Evolutionary conservation across 2,797 vertebrate species (phyloP).

Genomic region (Chaetophractus vellerosus): DNA sequence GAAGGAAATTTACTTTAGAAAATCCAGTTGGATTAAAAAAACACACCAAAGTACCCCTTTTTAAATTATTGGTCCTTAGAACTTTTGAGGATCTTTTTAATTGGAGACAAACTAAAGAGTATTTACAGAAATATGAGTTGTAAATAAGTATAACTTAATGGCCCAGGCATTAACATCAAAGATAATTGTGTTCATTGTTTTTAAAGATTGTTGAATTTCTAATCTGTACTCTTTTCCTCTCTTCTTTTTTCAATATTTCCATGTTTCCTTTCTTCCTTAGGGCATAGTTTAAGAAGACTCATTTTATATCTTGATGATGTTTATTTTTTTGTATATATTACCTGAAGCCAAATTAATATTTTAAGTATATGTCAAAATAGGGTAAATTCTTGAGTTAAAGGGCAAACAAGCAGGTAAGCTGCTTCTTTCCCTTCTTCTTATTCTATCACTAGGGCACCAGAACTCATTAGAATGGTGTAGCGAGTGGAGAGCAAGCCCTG

Average conservation of each 20-base stretch:
- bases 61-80: slow-evolving; percentile 29
- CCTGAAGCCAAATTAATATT: slow-evolving; percentile 59
- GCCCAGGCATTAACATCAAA: not conserved
- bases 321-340: slow-evolving; percentile 59
- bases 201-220: slow-evolving; percentile 60
- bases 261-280: slow-evolving; percentile 51
- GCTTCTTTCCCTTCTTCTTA: not conserved
- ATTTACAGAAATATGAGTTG: slow-evolving; percentile 56
- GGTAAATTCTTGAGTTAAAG: not conserved
- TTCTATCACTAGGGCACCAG: not conserved
- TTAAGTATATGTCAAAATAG: not conserved
- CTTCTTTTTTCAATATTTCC: not conserved
- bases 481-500: not conserved
- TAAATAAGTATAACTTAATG: slow-evolving; percentile 38
- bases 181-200: slow-evolving; percentile 42
- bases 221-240: not conserved
- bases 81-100: slow-evolving; percentile 53
- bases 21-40: slow-evolving; percentile 36
- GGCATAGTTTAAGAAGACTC: slow-evolving; percentile 43
- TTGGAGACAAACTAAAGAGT: slow-evolving; percentile 31
- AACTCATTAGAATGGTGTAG: not conserved
- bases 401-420: not conserved
- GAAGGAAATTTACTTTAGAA: slow-evolving; percentile 54
- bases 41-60: slow-evolving; percentile 2
- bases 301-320: slow-evolving; percentile 51